Evolutionary conservation across 2,797 vertebrate genomes (phyloP).

Genomic region (Euthynnus affinis): DNA sequence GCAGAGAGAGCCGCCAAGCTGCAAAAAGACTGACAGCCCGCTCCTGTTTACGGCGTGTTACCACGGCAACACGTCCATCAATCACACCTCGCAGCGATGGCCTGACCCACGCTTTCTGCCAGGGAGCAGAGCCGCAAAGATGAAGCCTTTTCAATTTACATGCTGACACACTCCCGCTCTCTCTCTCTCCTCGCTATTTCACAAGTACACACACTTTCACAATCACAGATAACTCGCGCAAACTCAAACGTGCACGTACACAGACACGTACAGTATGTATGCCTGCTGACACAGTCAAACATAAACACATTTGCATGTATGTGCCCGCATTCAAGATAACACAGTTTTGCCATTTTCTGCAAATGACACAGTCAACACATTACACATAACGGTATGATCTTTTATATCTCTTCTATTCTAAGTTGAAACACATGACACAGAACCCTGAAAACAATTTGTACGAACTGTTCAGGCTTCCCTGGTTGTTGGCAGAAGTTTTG

Average conservation of each 20-base stretch:
- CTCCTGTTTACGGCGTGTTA: constrained; percentile 84
- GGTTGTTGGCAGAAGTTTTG: constrained; percentile 35
- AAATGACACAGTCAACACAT: constrained; percentile 71
- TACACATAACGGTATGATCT: constrained; percentile 60
- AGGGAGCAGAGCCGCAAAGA: constrained; percentile 81
- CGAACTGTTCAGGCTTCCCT: constrained; percentile 40
- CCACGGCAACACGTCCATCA: constrained; percentile 85
- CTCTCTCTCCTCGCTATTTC: constrained; percentile 62
- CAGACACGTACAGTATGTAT: constrained; percentile 42
- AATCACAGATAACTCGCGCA: constrained; percentile 53
- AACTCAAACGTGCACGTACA: constrained; percentile 42
- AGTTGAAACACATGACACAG: constrained; percentile 59
- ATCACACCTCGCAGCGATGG: constrained; percentile 83
- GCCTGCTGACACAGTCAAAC: constrained; percentile 74
- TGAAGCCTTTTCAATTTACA: constrained; percentile 85
- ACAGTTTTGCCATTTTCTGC: constrained; percentile 71
- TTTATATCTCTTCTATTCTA: constrained; percentile 54
- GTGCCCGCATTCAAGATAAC: constrained; percentile 60
- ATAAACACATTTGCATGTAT: constrained; percentile 75
- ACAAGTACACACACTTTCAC: constrained; percentile 71
- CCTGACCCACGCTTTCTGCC: constrained; percentile 85
- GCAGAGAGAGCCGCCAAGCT: constrained; percentile 78
- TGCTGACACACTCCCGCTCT: constrained; percentile 75
- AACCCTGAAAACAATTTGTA: constrained; percentile 63
- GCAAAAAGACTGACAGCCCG: constrained; percentile 85